Conservation (phyloP, 2,888 invertebrate species). For the Sesia apiformis region DNA sequence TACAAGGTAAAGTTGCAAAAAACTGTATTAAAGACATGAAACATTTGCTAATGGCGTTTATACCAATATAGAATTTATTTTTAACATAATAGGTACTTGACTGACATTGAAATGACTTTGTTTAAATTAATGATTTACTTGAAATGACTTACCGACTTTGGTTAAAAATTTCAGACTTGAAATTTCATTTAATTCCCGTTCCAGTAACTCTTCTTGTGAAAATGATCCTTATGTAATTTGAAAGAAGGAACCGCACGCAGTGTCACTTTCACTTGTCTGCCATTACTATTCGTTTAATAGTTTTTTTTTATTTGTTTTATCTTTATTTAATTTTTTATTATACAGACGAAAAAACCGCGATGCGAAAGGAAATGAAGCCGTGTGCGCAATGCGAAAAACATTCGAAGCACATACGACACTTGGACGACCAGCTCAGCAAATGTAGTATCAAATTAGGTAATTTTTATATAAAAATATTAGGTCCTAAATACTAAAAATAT, state of each 20-base stretch:
- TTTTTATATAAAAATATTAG: conserved; percentile 2
- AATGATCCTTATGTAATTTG: too few relatives aligned
- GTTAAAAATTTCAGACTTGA: too few relatives aligned
- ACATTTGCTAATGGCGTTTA: background rate
- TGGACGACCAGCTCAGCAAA: conserved; percentile 56
- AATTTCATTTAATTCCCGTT: too few relatives aligned
- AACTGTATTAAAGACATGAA: too few relatives aligned
- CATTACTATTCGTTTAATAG: too few relatives aligned
- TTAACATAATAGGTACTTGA: background rate
- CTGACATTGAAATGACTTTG: background rate
- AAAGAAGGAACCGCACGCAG: too few relatives aligned
- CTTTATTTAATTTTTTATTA: conserved; percentile 1
- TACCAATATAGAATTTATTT: background rate
- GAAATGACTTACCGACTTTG: too few relatives aligned
- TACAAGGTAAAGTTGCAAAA: conserved; percentile 32
- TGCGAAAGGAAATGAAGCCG: conserved; percentile 54
- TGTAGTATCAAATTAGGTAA: conserved; percentile 50
- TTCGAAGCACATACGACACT: conserved; percentile 40
- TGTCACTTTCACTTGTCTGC: too few relatives aligned
- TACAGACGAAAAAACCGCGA: conserved; percentile 55
- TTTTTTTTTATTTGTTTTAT: too few relatives aligned
- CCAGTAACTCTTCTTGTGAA: too few relatives aligned
- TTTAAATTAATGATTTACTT: too few relatives aligned
- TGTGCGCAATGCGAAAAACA: conserved; percentile 57
- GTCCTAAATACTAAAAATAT: too few relatives aligned